Base-by-base conservation (phyloP, 1,140 invertebrate genomes). In the Drosophila ogumai region DNA sequence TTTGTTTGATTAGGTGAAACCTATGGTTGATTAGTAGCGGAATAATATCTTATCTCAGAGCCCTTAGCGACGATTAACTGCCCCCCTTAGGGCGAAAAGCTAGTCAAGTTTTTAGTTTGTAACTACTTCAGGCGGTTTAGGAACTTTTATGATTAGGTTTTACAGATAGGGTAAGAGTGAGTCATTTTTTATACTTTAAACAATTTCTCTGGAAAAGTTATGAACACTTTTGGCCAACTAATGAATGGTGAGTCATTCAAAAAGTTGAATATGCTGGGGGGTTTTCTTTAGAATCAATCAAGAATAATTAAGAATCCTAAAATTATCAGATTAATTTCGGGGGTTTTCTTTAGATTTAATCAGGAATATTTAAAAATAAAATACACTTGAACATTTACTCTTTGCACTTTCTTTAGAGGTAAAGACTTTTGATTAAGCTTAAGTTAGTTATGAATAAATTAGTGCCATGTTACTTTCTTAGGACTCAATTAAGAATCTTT, bases 1-100 rank as follows among this genome's bases (percentile, higher is more conserved):
- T 72, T 73, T 34, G 46, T 72, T 73, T 73, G 67, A 73, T 73
- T 59, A 57, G 28, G 43, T 40, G 22, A 72, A 71, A 69, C 50
- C n/a, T 31, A 28, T 13, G 36, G 28, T 57, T 50, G 54, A 50
- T 72, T 41, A 31, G 55, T 68, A 68, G 66, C 66, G 66, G 52
- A 72, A 71, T 34, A 50, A 22, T 49, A 59, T 72, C 66, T 72
- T 59, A 72, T 50, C 69, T 54, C 34, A 49, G 34, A 25, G 32
- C 63, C 25, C 58, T 47, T 47, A 34, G 19, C 28, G n/a, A 50
- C 41, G 9, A 47, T 63, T 66, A 32, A 66, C 38, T 25, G 34
- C 17, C 12, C 19, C 7, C 19, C 52, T 9, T 9, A 12, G 15
- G 40, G 25, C 34, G 4, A n/a, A 31, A 28, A 19, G 15, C 17